Base-by-base conservation (phyloP, 2,113 vertebrate genomes). In the Lates calcarifer region DNA sequence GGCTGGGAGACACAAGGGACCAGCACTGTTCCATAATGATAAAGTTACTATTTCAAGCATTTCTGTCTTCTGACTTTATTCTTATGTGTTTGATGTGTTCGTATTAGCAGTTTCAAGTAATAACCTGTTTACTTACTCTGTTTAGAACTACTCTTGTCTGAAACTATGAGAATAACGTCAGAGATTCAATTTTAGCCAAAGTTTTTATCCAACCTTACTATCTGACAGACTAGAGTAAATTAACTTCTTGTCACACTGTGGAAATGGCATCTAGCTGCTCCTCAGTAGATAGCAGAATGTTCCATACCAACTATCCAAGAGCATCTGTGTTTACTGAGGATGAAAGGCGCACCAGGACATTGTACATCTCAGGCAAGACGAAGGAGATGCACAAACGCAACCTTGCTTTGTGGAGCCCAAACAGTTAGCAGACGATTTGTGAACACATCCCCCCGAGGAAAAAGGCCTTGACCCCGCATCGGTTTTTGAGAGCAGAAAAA, bases 251-350 rank as follows among this genome's bases (percentile, higher is more conserved):
- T 80, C 65, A 58, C 58, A 75, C 64, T 84, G 63, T 83, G 68
- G 79, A 82, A 86, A 86, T 68, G 68, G 74, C 80, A 77, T 76
- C 41, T 85, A 43, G 69, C 86, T 91, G 89, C 73, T 89, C 35
- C 60, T 91, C 79, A 87, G 90, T 74, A 92, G 84, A 90, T 87
- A 91, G 79, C 65, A 12, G 41, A 72, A 41, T 0, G 18, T 63
- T 61, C 70, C 71, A 78, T 57, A 66, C 37, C 3, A 49, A 81
- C 83, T 86, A 85, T 85, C 78, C 77, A 58, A 39, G 69, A 85
- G 85, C 78, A 85, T 89, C 82, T 85, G 81, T 89, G 86, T 93
- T 92, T 92, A 91, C 89, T 11, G 66, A 83, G 85, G 83, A 93
- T 82, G 73, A 88, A 92, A 90, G 83, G 73, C 12, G 35, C 73